Conservation (phyloP, 1,140 invertebrate genomes). For the Diabrotica undecimpunctata region DNA sequence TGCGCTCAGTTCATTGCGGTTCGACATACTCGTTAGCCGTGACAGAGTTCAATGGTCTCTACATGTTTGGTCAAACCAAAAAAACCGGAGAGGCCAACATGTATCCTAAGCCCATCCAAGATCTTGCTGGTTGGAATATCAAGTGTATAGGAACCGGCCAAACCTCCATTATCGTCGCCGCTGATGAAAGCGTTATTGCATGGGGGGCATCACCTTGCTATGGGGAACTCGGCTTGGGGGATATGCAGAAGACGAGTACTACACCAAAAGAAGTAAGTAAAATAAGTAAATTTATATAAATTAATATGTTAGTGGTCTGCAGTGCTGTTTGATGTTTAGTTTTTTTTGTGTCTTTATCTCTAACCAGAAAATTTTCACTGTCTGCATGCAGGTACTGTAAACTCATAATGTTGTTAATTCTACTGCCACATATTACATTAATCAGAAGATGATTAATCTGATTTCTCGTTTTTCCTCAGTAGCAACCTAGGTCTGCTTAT, state of each 20-base stretch:
- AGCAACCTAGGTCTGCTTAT: too few species aligned
- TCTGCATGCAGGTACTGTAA: too few species aligned
- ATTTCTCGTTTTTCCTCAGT: too few species aligned
- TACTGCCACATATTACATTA: too few species aligned
- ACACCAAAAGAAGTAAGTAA: constrained; percentile 73
- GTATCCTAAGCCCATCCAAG: constrained; percentile 93
- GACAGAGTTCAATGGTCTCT: constrained; percentile 72
- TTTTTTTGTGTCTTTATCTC: too few species aligned
- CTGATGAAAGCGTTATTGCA: constrained; percentile 84
- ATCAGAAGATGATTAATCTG: too few species aligned
- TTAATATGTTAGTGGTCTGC: too few species aligned
- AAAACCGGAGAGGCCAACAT: constrained; percentile 91
- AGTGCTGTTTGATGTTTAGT: too few species aligned
- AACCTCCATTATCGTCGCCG: constrained; percentile 81
- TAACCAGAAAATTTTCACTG: too few species aligned
- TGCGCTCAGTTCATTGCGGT: constrained; percentile 75
- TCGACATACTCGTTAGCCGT: constrained; percentile 82
- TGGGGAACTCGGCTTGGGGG: constrained; percentile 87
- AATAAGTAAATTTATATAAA: too few species aligned
- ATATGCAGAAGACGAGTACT: constrained; percentile 82
- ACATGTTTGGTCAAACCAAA: constrained; percentile 88
- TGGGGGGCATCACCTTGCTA: constrained; percentile 91
- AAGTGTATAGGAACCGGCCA: constrained; percentile 73
- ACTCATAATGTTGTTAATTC: too few species aligned
- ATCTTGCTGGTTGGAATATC: constrained; percentile 87